Conservation (phyloP, 1,140 invertebrate genomes). For the Portunus trituberculatus region DNA sequence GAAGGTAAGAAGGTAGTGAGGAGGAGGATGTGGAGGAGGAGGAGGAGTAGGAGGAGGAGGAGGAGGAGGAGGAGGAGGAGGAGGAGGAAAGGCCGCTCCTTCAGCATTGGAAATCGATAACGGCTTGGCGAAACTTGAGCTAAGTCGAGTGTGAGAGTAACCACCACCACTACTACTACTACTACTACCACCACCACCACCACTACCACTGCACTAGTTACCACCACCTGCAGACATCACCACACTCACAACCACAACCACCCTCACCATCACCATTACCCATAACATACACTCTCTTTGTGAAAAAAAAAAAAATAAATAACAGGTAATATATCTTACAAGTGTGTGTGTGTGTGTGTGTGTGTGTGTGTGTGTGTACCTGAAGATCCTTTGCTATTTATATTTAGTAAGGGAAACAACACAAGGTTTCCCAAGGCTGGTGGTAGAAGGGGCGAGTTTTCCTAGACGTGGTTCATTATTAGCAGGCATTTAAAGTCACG, state of each 20-base stretch:
- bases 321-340: no score
- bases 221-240: background rate
- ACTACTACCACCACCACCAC: background rate
- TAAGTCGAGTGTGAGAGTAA: conserved; percentile 3
- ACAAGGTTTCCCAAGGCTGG: no score
- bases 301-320: no score
- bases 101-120: conserved; percentile 12
- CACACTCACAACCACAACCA: background rate
- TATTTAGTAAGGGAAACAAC: no score
- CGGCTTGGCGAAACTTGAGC: background rate
- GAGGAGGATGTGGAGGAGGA: background rate
- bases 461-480: no score
- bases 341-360: no score
- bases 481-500: no score
- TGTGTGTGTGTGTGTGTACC: no score
- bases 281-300: no score
- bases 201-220: background rate
- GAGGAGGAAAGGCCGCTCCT: background rate
- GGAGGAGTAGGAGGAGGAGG: background rate
- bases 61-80: background rate
- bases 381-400: no score
- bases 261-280: background rate
- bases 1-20: background rate
- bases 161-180: background rate
- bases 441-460: no score